Conservation (phyloP, 1,140 invertebrate genomes). For the Conus betulinus region DNA sequence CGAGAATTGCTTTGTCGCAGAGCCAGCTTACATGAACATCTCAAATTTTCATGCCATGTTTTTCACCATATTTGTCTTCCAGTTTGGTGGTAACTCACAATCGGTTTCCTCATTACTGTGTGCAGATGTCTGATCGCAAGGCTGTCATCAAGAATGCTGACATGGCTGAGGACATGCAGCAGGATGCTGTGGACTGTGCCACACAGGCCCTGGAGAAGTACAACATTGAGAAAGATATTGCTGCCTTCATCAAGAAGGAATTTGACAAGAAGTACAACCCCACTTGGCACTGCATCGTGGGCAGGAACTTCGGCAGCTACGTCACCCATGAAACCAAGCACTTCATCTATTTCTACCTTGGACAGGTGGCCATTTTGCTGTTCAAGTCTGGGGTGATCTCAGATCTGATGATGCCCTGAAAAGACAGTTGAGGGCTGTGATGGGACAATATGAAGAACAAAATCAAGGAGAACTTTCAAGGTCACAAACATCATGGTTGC, state of each 20-base stretch:
- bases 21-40: too few relatives aligned
- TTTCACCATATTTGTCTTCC: background rate
- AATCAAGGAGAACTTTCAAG: too few relatives aligned
- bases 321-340: conserved; percentile 97
- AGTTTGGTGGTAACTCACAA: background rate
- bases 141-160: conserved; percentile 99
- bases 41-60: background rate
- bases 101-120: background rate
- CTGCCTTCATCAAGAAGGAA: conserved; percentile 98
- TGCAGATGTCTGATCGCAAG: conserved; percentile 93
- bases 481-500: too few relatives aligned
- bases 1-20: background rate
- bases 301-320: conserved; percentile 95
- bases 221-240: conserved; percentile 99
- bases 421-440: background rate
- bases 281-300: conserved; percentile 95
- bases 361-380: conserved; percentile 58
- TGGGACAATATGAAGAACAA: background rate
- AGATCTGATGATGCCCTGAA: background rate
- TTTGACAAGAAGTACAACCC: conserved; percentile 91
- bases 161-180: conserved; percentile 99
- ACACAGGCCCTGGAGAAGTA: conserved; percentile 98
- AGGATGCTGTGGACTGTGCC: conserved; percentile 98
- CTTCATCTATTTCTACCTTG: conserved; percentile 86
- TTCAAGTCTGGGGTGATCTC: conserved; percentile 52